Conservation (phyloP, 1,140 invertebrate genomes). For the Saccostrea cuccullata region DNA sequence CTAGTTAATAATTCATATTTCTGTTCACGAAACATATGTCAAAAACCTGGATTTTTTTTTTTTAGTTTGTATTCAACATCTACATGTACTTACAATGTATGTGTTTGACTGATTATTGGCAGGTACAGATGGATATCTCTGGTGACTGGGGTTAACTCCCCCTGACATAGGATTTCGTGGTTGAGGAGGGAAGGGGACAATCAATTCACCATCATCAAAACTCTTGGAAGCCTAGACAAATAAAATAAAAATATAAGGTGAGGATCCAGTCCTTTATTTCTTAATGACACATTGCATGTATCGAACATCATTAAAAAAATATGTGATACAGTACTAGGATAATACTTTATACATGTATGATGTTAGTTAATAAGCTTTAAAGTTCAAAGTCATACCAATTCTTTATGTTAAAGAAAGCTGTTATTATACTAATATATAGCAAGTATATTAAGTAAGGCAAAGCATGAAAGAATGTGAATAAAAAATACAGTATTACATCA, state of each 20-base stretch:
- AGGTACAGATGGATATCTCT: neutral
- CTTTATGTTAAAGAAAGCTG: too few relatives aligned
- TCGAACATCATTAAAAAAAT: too few relatives aligned
- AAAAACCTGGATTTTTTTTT: neutral
- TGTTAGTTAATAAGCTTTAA: too few relatives aligned
- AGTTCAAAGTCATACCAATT: too few relatives aligned
- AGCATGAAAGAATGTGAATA: neutral
- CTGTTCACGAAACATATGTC: too few relatives aligned
- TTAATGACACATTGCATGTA: too few relatives aligned
- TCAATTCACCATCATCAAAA: conserved; percentile 49
- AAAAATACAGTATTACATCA: neutral
- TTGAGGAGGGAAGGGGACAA: conserved; percentile 41
- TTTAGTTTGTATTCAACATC: neutral
- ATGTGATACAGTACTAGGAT: too few relatives aligned
- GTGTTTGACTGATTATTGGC: conserved; percentile 26
- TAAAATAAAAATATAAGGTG: neutral
- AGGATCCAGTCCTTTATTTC: neutral
- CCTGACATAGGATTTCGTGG: conserved; percentile 41
- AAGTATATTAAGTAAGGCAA: neutral
- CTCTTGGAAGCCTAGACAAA: conserved; percentile 32
- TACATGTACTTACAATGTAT: conserved; percentile 44
- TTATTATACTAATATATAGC: too few relatives aligned
- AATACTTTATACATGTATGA: too few relatives aligned
- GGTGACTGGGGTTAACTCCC: conserved; percentile 18
- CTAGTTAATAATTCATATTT: too few relatives aligned